Conservation (phyloP, 23 tunicate species). For the Trididemnum nubilum region DNA sequence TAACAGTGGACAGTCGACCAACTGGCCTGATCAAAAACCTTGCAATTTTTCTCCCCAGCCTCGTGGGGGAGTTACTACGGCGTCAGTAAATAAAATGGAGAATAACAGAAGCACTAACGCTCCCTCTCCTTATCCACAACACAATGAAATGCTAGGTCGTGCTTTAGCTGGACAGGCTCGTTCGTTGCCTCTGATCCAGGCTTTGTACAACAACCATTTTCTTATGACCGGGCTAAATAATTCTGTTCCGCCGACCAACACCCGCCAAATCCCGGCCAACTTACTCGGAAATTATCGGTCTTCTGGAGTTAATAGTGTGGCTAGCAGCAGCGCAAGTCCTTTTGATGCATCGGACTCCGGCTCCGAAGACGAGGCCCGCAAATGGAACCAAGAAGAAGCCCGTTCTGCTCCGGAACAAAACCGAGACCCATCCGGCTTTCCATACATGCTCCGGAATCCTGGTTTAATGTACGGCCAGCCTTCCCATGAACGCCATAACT, state of each 20-base stretch:
- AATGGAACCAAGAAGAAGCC: not conserved
- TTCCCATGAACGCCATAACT: not conserved
- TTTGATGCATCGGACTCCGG: not conserved
- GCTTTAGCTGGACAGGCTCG: not conserved
- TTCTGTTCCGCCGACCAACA: not conserved
- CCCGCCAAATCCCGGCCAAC: no score
- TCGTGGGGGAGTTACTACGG: not conserved
- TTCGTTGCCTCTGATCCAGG: conserved; percentile 5
- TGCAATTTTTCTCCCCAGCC: not conserved
- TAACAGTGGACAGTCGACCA: not conserved
- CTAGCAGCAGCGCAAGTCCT: not conserved
- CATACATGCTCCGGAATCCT: not conserved
- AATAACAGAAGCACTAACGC: not conserved
- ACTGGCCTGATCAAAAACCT: not conserved
- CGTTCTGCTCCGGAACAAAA: not conserved
- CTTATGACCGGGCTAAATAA: not conserved
- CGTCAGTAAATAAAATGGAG: not conserved
- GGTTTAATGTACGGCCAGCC: not conserved
- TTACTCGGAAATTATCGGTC: no score
- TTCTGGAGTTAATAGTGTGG: no score
- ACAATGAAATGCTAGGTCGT: not conserved
- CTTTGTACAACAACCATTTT: conserved; percentile 7
- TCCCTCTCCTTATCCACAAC: not conserved
- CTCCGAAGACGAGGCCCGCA: not conserved
- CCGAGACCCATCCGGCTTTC: not conserved